Conservation (phyloP, 2,113 vertebrate species). For the Xenopus borealis region DNA sequence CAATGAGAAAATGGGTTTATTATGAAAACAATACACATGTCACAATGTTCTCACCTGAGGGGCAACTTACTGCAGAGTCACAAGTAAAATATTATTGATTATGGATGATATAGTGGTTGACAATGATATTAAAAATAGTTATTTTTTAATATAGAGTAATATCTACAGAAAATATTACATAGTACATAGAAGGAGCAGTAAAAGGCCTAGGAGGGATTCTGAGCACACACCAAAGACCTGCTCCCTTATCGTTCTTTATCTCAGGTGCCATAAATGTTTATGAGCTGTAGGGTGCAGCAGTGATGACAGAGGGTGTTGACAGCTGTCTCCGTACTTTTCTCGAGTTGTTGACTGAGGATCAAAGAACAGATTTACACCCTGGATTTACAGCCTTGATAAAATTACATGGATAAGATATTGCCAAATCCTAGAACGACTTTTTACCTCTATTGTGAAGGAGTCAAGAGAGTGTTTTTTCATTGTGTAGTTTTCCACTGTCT, state of each 20-base stretch:
- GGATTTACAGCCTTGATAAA: constrained; percentile 69
- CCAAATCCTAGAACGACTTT: constrained; percentile 57
- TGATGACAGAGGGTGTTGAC: constrained; percentile 61
- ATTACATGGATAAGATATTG: constrained; percentile 57
- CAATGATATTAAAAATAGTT: no score
- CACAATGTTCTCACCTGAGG: no score
- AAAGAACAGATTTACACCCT: constrained; percentile 76
- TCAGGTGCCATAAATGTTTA: constrained; percentile 74
- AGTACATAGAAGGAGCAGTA: no score
- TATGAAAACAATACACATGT: no score
- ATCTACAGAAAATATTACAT: no score
- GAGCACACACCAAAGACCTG: constrained; percentile 33
- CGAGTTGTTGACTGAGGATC: constrained; percentile 70
- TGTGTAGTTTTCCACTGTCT: constrained; percentile 14
- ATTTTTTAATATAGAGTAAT: no score
- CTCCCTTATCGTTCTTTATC: constrained; percentile 72
- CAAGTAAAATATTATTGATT: no score
- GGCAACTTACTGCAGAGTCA: no score
- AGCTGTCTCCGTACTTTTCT: constrained; percentile 64
- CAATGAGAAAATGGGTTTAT: no score
- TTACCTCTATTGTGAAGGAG: constrained; percentile 40
- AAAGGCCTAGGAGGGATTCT: not conserved
- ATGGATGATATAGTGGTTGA: no score
- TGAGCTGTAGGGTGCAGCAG: constrained; percentile 58
- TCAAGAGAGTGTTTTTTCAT: not conserved